Evolutionary conservation across 2,888 invertebrate species (phyloP).

Genomic region (Entomobrya proxima): DNA sequence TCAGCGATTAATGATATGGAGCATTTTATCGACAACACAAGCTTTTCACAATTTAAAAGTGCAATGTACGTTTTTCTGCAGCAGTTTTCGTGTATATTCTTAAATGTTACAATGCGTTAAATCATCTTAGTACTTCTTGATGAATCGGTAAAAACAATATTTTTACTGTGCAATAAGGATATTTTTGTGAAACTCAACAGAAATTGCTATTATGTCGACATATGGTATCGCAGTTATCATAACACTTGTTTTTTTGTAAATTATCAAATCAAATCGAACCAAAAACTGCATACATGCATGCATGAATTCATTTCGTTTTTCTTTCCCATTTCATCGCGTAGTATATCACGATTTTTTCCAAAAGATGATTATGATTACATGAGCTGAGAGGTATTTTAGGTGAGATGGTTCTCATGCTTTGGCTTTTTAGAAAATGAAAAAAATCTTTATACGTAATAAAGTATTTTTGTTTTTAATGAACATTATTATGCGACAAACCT

Average conservation of each 20-base stretch:
- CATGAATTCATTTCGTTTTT: constrained; percentile 2
- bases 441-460: not conserved
- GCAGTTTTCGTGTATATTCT: not conserved
- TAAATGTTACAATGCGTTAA: no score
- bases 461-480: not conserved
- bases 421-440: not conserved
- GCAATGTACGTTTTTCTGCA: constrained; percentile 27
- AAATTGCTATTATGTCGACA: no score
- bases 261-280: not conserved
- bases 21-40: constrained; percentile 8
- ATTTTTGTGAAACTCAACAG: no score
- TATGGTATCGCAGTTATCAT: not conserved
- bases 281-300: constrained; percentile 15
- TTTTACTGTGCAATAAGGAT: no score
- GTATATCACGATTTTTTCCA: constrained; percentile 58
- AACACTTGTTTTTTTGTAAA: not conserved
- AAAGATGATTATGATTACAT: constrained; percentile 27
- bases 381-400: not conserved
- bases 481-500: not conserved
- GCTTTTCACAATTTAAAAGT: not conserved
- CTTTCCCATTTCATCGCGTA: constrained; percentile 17
- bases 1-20: not conserved
- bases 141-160: no score
- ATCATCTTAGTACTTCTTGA: no score
- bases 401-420: not conserved